Evolutionary conservation across 1,140 invertebrate genomes (phyloP).

Genomic region (Bombus polaris): DNA sequence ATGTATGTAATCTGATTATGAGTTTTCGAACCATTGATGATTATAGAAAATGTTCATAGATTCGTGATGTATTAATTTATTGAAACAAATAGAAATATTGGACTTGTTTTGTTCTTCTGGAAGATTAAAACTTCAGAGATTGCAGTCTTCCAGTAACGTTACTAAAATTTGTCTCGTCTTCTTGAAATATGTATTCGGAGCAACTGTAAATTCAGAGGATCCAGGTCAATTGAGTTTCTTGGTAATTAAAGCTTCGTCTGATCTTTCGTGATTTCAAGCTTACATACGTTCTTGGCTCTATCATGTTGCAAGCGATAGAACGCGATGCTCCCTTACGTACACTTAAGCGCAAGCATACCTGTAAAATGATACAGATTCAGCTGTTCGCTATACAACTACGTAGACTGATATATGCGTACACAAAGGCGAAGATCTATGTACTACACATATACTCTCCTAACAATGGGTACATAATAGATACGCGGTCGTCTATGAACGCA

Average conservation of each 20-base stretch:
- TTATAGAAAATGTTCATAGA: no score
- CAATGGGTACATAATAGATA: constrained; percentile 39
- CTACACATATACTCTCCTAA: constrained; percentile 14
- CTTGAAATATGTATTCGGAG: neutral
- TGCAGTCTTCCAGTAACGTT: no score
- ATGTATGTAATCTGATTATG: no score
- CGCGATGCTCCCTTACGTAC: neutral
- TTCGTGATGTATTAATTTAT: no score
- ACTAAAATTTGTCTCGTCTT: no score
- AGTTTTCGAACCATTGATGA: no score
- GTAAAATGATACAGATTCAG: constrained; percentile 9
- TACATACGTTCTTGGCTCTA: neutral
- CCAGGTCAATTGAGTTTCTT: neutral
- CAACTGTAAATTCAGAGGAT: neutral
- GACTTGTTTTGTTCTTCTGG: no score
- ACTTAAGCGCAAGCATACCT: no score
- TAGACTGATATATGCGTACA: neutral
- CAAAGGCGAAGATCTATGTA: constrained; percentile 14
- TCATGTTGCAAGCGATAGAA: neutral
- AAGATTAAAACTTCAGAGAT: no score
- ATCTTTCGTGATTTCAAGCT: neutral
- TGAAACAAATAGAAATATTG: no score
- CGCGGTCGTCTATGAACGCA: neutral
- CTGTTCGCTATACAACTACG: neutral
- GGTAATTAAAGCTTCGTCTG: neutral